Base-by-base conservation (phyloP, 1,140 invertebrate species). In the Zaprionus nigranus region DNA sequence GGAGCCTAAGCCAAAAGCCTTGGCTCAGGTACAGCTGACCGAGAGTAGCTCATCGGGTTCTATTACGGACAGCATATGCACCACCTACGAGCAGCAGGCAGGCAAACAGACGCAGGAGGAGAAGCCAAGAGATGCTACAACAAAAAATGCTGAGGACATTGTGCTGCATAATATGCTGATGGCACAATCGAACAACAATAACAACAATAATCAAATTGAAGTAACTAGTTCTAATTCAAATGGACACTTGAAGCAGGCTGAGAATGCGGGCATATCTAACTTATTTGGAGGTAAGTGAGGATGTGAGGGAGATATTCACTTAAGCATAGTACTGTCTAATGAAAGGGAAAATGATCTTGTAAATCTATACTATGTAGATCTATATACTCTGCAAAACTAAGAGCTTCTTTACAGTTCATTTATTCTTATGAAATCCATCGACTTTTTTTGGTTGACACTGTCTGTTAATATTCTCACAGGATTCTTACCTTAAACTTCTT, bases 31-130 rank as follows among this genome's bases (percentile, higher is more conserved):
- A 9, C 84, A 88, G 54, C 87, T 95, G 30, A 95, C 94, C 7
- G 95, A 95, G 87, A 95, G 95, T 90, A 95, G 94, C 79, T 95
- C 95, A 46, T 95, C 95, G 64, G 95, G 94, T 38, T 95, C 94
- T 6, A 92, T 95, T 60, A 95, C 94, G 53, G 94, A 95, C 70
- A 95, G 94, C 83, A 93, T 95, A 53, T 95, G 94, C 72, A 95
- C 95, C 5, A 92, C 94, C 26, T 95, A 95, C 81, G 95, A 95
- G 88, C 94, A 92, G 36, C 79, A 82, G 78, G 30, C 30, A 11
- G 46, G 65, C 58, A 82, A 78, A 34, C 69, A 72, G 9, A 63
- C 66, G 1, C 60, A 70, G 22, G 28, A 65, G 3, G 68, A 76
- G 24, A 72, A 59, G 38, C 22, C 53, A 4, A 34, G 69, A 71